Percentiles rank a stretch among this genome's conserved stretches.
Conservation (phyloP, 2,888 invertebrate genomes). For the Metellina segmentata region DNA sequence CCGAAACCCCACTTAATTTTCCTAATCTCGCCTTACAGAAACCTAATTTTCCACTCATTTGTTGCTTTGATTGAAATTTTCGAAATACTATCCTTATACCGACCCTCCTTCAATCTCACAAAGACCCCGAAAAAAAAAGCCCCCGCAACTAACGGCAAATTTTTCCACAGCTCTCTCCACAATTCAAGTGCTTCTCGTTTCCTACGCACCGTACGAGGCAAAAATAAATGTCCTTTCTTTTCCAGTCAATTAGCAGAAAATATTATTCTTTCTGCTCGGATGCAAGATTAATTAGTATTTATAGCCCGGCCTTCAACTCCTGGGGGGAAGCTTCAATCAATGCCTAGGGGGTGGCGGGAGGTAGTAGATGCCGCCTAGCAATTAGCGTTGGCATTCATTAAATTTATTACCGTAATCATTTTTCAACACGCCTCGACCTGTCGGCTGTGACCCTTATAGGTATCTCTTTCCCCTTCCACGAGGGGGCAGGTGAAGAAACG, state of each 20-base stretch:
- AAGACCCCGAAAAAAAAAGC: not conserved
- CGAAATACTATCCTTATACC: slow-evolving; percentile 36
- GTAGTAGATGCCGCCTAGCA: slow-evolving; percentile 64
- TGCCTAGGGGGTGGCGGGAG: slow-evolving; percentile 22
- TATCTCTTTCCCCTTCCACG: slow-evolving; percentile 60
- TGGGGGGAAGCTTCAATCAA: slow-evolving; percentile 37
- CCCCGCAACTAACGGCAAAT: too few species aligned
- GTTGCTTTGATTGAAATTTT: slow-evolving; percentile 71
- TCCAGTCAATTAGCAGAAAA: slow-evolving; percentile 76
- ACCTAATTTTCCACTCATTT: slow-evolving; percentile 72
- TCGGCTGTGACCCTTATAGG: slow-evolving; percentile 71
- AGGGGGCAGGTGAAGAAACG: slow-evolving; percentile 44
- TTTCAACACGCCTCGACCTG: slow-evolving; percentile 67
- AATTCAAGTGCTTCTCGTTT: too few species aligned
- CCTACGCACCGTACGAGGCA: not conserved
- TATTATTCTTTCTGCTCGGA: slow-evolving; percentile 66
- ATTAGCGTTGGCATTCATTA: slow-evolving; percentile 76
- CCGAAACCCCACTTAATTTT: slow-evolving; percentile 29
- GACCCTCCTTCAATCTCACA: not conserved
- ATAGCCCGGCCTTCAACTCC: slow-evolving; percentile 52
- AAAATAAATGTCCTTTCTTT: slow-evolving; percentile 32
- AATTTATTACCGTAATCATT: slow-evolving; percentile 77
- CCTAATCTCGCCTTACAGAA: slow-evolving; percentile 63
- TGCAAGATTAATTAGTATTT: slow-evolving; percentile 76
- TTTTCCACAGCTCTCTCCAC: too few species aligned